Percentiles rank a stretch among this genome's conserved stretches.
These are phyloP conservation scores for Platygyra sinensis DNA, from an alignment of 64 coral and sea anemone species.

Conservation along the genomic window DNA sequence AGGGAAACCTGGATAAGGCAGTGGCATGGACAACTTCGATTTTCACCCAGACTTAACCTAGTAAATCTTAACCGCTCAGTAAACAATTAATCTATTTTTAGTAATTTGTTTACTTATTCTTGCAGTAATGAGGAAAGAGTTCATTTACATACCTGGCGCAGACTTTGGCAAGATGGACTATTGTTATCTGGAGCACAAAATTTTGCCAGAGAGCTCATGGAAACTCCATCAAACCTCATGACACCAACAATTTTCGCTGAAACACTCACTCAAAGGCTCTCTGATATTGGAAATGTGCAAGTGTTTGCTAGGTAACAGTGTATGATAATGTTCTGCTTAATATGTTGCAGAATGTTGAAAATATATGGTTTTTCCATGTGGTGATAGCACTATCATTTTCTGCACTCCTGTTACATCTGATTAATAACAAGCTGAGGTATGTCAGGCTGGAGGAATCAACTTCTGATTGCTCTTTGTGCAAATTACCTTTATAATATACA, in stretches of 20 bases:
- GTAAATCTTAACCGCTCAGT: neutral
- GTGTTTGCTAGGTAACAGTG: slow-evolving; percentile 65
- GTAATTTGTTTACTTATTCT: neutral
- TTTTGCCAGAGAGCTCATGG: slow-evolving; percentile 94
- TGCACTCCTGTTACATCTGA: neutral
- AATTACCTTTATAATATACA: too few species aligned
- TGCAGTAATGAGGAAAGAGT: slow-evolving; percentile 3
- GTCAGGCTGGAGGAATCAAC: too few species aligned
- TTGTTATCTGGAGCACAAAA: slow-evolving; percentile 78
- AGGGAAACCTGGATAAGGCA: too few species aligned
- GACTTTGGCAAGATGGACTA: slow-evolving; percentile 73
- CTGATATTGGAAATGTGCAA: slow-evolving; percentile 55
- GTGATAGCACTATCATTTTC: neutral
- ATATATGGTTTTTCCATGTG: too few species aligned
- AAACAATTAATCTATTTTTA: neutral
- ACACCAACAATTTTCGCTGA: slow-evolving; percentile 91
- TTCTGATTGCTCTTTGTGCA: too few species aligned
- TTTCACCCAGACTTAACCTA: too few species aligned
- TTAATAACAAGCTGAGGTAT: neutral
- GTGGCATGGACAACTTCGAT: too few species aligned
- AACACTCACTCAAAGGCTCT: slow-evolving; percentile 58
- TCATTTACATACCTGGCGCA: neutral
- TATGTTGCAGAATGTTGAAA: too few species aligned
- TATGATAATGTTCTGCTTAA: too few species aligned
- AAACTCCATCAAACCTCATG: slow-evolving; percentile 84